Base-by-base conservation (phyloP, 2,113 vertebrate genomes). In the Condylura cristata region DNA sequence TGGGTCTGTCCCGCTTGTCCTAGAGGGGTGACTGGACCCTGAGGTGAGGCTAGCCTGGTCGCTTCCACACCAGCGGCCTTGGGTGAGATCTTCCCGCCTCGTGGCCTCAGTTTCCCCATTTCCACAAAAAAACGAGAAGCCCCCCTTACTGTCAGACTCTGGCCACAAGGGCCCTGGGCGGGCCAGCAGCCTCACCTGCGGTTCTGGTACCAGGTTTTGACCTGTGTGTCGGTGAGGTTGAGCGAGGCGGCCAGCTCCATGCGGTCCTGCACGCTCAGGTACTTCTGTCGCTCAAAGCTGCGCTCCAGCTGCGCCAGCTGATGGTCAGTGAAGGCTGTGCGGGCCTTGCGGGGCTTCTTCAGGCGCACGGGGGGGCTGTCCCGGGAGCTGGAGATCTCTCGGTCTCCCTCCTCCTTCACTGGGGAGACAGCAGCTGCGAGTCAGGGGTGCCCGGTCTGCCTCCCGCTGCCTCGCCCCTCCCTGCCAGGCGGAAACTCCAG, bases 181-280 rank as follows among this genome's bases (percentile, higher is more conserved):
- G 56, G 18, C 56, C 22, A 24, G 56, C 4, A 2, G 34, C 68
- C 97, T 99, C 98, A 99, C 99, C 99, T 99, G 96, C 99, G 98
- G 99, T 99, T 99, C 98, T 99, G 99, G 99, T 99, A 99, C 99
- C 99, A 99, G 97, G 99, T 99, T 98, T 99, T 99, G 97, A 99
- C 99, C 98, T 99, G 99, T 37, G 99, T 99, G 99, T 99, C 99
- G 51, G 99, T 99, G 97, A 99, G 99, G 98, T 99, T 99, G 97
- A 99, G 99, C 3, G 99, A 99, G 20, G 99, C 99, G 18, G 99
- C 99, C 95, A 99, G 99, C 96, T 99, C 99, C 99, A 99, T 99
- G 93, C 99, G 98, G 98, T 99, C 99, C 98, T 99, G 99, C 72
- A 99, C 99, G 83, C 99, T 99, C 98, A 99, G 98, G 97, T 99